Conservation (phyloP, 2,113 vertebrate genomes). For the Cisticola juncidis region DNA sequence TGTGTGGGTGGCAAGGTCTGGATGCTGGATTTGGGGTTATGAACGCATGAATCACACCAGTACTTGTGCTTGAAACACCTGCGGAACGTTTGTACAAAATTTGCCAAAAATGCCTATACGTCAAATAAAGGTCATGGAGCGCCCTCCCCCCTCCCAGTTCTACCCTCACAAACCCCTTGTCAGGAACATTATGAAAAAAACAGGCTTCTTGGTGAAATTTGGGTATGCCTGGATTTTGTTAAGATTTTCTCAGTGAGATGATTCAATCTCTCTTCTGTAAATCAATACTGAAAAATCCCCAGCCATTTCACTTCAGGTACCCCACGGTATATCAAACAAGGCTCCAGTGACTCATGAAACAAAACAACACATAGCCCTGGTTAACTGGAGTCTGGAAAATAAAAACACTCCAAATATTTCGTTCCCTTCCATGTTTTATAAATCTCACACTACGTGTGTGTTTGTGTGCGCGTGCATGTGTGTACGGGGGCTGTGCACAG, state of each 20-base stretch:
- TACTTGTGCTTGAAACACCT: slow-evolving; percentile 68
- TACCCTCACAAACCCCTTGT: slow-evolving; percentile 21
- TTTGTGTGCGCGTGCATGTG: not conserved
- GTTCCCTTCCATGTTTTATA: slow-evolving; percentile 16
- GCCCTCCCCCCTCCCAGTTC: slow-evolving; percentile 8
- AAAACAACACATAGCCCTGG: slow-evolving; percentile 44
- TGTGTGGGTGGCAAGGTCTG: not conserved
- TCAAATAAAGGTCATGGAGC: not conserved
- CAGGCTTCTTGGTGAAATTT: slow-evolving; percentile 22
- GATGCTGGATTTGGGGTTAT: slow-evolving; percentile 36
- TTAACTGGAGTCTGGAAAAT: slow-evolving; percentile 53
- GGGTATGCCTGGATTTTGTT: not conserved
- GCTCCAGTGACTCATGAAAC: slow-evolving; percentile 43
- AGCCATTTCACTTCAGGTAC: slow-evolving; percentile 37
- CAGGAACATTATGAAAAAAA: slow-evolving; percentile 20
- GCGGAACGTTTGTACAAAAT: slow-evolving; percentile 29
- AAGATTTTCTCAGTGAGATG: not conserved
- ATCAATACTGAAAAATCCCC: slow-evolving; percentile 30
- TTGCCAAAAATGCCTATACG: slow-evolving; percentile 3
- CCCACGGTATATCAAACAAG: slow-evolving; percentile 2
- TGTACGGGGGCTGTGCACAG: slow-evolving; percentile 22
- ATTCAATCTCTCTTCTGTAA: not conserved
- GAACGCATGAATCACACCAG: slow-evolving; percentile 53
- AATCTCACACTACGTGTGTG: not conserved
- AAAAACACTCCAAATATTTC: slow-evolving; percentile 14